Evolutionary conservation across 2,888 invertebrate species (phyloP), one percentile per base, ranked within the genome.

Genomic region (Scaptomyza reducta): DNA sequence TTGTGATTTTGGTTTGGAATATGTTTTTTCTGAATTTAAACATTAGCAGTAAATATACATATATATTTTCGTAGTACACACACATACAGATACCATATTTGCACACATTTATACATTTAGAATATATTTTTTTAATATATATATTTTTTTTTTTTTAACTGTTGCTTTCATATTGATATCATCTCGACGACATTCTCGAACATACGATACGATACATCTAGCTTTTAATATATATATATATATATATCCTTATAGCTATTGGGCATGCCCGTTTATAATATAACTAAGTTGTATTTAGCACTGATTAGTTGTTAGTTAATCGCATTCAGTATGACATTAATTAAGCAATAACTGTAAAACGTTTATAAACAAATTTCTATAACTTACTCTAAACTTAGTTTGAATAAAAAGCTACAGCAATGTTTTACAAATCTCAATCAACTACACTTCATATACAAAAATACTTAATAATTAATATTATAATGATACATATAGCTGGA

Each of bases 81-180:
- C 11, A 53, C 55, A 46, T 16, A 60, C n/a, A n/a, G n/a, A n/a
- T n/a, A n/a, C n/a, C n/a, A n/a, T 57, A 45, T 64, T 45, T 54
- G 47, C 57, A 57, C 59, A 63, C 51, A 56, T 63, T 47, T 16
- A 55, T 61, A 63, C 22, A 59, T 44, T 31, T 49, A 49, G 31
- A 33, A 18, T 64, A 2, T 14, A 5, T 6, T 38, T 38, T 38
- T 38, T 38, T 38, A 22, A 22, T 22, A 22, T 22, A 22, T 22
- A 22, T 3, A 22, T 14, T 38, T 57, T 47, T 80, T 66, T 76
- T 68, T 68, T 70, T 83, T 66, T 44, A 84, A 72, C 77, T 87
- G 84, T 86, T 84, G 88, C 83, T 84, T 84, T 84, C 88, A 88
- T 83, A 84, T 85, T 83, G 83, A 83, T 83, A 87, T 83, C 82